These are phyloP conservation scores for Mylabris sibirica DNA, from an alignment of 2,888 invertebrate genomes.

Conservation along the genomic window DNA sequence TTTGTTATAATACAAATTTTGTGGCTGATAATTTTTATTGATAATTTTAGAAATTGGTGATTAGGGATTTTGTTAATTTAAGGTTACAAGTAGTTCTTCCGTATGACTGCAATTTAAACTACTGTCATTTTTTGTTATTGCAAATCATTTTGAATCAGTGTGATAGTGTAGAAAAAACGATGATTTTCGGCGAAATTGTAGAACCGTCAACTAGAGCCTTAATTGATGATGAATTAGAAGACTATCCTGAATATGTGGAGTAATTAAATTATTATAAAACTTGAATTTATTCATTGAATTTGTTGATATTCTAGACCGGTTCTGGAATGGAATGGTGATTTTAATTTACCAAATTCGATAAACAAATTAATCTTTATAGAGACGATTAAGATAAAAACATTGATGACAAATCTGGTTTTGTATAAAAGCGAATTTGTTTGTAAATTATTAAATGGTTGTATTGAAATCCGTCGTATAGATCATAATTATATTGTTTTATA, in stretches of 20 bases:
- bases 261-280: constrained; percentile 30
- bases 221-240: constrained; percentile 54
- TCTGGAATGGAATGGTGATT: constrained; percentile 42
- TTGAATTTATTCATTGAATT: constrained; percentile 16
- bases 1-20: too few relatives aligned
- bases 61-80: background rate
- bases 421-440: constrained; percentile 28
- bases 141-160: constrained; percentile 10
- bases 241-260: constrained; percentile 48
- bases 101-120: background rate
- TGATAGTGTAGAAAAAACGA: constrained; percentile 27
- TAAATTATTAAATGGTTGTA: constrained; percentile 35
- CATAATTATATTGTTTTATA: constrained; percentile 42
- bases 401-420: constrained; percentile 36
- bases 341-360: constrained; percentile 36
- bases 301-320: constrained; percentile 35
- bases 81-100: background rate
- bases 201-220: constrained; percentile 57
- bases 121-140: background rate
- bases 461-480: constrained; percentile 40
- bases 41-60: background rate
- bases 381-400: constrained; percentile 35
- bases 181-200: constrained; percentile 59
- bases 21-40: background rate
- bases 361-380: constrained; percentile 45